Conservation (phyloP, 2,888 invertebrate species). For the Xylophagus ater region DNA sequence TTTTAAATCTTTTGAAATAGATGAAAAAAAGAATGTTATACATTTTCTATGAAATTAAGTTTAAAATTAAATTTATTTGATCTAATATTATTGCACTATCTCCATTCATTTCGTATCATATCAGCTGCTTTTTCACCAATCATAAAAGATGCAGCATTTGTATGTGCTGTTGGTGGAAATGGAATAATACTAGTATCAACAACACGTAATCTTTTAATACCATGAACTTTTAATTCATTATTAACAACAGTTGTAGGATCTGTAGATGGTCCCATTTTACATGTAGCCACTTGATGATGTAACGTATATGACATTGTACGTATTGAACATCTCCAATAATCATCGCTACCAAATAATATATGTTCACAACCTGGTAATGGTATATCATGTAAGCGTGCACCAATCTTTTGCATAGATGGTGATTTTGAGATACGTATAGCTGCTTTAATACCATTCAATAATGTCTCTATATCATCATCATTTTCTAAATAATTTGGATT, state of each 20-base stretch:
- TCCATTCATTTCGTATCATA: constrained; percentile 49
- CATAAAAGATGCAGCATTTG: constrained; percentile 57
- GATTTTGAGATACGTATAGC: constrained; percentile 47
- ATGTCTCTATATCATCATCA: constrained; percentile 39
- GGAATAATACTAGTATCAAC: constrained; percentile 60
- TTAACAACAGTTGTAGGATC: constrained; percentile 56
- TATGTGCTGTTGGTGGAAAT: constrained; percentile 51
- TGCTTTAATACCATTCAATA: constrained; percentile 50
- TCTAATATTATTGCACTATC: no score
- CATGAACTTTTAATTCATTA: constrained; percentile 49
- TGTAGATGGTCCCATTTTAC: constrained; percentile 55
- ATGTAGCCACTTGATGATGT: constrained; percentile 56
- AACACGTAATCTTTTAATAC: constrained; percentile 48
- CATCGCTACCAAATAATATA: constrained; percentile 45
- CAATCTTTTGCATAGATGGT: constrained; percentile 47
- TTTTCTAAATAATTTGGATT: constrained; percentile 48
- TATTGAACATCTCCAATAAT: constrained; percentile 60
- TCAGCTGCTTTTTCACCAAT: constrained; percentile 62
- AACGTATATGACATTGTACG: constrained; percentile 49
- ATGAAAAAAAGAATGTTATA: no score
- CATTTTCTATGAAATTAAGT: no score
- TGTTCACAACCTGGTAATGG: constrained; percentile 44
- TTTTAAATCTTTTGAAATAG: no score
- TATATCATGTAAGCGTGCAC: constrained; percentile 43
- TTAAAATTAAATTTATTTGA: no score